Evolutionary conservation across 1,140 invertebrate species (phyloP).

Genomic region (Trinorchestia longiramus): DNA sequence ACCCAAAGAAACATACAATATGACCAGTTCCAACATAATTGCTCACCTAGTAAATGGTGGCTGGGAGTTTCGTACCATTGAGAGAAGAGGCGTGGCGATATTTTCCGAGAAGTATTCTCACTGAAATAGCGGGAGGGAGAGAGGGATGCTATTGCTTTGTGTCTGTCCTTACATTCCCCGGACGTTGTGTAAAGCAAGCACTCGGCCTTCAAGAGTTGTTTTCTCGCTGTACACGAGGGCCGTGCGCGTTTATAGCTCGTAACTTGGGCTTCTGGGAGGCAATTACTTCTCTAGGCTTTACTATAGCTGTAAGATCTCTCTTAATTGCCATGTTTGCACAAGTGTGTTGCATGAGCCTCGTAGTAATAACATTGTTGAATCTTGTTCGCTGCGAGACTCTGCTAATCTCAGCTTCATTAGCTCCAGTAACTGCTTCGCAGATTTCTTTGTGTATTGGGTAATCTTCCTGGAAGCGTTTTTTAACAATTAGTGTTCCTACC

Average conservation of each 20-base stretch:
- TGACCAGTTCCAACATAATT: not conserved
- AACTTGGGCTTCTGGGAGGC: conserved; percentile 3
- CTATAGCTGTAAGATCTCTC: conserved; percentile 5
- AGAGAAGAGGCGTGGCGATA: not conserved
- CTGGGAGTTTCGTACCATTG: not conserved
- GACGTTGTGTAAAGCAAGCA: not conserved
- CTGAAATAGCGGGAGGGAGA: not conserved
- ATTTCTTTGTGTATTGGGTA: not conserved
- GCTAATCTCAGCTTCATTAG: conserved; percentile 42
- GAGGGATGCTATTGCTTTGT: not conserved
- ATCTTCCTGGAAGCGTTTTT: not conserved
- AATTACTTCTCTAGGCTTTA: conserved; percentile 8
- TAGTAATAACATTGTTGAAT: not conserved
- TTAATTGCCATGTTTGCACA: conserved; percentile 6
- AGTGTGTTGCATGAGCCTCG: not conserved
- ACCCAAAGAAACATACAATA: not conserved
- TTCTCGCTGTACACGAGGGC: not conserved
- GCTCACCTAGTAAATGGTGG: not conserved
- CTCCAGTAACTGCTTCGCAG: not conserved
- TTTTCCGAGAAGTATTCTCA: not conserved
- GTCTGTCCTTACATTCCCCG: not conserved
- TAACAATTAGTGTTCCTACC: not conserved
- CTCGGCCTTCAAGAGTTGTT: not conserved
- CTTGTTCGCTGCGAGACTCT: not conserved
- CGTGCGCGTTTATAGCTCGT: conserved; percentile 25